Evolutionary conservation across 1,140 invertebrate genomes (phyloP).

Genomic region (Tetraneura akinire): DNA sequence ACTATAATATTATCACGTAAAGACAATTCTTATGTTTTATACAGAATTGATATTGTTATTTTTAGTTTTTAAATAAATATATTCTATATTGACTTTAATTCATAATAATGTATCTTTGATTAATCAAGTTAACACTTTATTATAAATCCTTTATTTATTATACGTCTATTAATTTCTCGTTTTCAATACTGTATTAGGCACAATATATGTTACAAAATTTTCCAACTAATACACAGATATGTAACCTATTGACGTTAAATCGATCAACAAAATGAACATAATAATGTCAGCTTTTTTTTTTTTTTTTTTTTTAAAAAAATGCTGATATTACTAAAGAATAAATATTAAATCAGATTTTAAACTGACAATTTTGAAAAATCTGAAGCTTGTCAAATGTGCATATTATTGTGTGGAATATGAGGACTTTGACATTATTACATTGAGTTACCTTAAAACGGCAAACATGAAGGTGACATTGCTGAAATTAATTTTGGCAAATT

Average conservation of each 20-base stretch:
- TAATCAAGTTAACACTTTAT: no score
- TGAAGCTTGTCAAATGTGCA: conserved; percentile 3
- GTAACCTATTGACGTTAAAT: neutral
- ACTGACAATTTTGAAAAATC: neutral
- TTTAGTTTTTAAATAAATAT: no score
- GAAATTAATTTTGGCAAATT: conserved; percentile 16
- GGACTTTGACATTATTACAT: neutral
- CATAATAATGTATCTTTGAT: no score
- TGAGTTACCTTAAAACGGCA: neutral
- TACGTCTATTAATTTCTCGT: no score
- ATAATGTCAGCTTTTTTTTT: neutral
- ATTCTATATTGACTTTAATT: no score
- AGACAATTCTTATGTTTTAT: no score
- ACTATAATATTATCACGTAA: no score
- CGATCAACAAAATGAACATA: neutral
- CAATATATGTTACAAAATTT: no score
- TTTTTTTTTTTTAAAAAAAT: neutral
- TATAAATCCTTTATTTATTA: no score
- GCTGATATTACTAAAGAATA: conserved; percentile 5
- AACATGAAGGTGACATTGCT: neutral
- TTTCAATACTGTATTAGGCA: no score
- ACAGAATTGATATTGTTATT: no score
- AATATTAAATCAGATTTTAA: neutral
- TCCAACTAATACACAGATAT: no score
- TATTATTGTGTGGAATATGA: neutral